Evolutionary conservation across 2,113 vertebrate species (phyloP).

Genomic region (Tetrax tetrax): DNA sequence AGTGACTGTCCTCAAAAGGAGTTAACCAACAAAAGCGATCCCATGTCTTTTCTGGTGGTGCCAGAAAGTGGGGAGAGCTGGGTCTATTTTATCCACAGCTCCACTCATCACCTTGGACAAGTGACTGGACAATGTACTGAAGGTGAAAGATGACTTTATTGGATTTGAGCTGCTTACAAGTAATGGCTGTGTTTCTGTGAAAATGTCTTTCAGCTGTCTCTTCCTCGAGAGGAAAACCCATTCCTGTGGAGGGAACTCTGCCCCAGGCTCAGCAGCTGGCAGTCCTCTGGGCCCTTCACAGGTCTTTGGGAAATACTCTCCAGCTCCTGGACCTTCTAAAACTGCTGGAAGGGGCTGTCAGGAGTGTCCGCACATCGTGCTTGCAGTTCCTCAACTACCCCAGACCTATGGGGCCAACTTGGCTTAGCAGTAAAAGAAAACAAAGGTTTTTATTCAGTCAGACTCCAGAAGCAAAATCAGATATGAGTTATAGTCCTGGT

Average conservation of each 20-base stretch:
- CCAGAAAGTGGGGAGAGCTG: neutral
- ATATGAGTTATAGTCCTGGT: neutral
- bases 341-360: neutral
- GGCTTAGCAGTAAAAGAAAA: neutral
- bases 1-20: neutral
- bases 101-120: neutral
- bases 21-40: neutral
- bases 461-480: neutral
- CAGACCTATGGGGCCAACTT: neutral
- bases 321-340: neutral
- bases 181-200: neutral
- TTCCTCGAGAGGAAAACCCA: neutral
- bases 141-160: neutral
- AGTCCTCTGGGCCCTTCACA: neutral
- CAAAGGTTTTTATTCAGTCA: neutral
- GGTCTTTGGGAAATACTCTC: neutral
- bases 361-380: neutral
- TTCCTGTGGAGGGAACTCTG: neutral
- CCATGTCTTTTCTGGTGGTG: neutral
- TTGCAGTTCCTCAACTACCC: neutral
- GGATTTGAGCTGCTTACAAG: neutral
- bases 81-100: neutral
- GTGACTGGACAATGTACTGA: neutral
- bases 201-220: neutral
- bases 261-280: neutral